These are phyloP conservation scores for Sarcoramphus papa DNA, from an alignment of 2,797 vertebrate species.

Conservation along the genomic window DNA sequence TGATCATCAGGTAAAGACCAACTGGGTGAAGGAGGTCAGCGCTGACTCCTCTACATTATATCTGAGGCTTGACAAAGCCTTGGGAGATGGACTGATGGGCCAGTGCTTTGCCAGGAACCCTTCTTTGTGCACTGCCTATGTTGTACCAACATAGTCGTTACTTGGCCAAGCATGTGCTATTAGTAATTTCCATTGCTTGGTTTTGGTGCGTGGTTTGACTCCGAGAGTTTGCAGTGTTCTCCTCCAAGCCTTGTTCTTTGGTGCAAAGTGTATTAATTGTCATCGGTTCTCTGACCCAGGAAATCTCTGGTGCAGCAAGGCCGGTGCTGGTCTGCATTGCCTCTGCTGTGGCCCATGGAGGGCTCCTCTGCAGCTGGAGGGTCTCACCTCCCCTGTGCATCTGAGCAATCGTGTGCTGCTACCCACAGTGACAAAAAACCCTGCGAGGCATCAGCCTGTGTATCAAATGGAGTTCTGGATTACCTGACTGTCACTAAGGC, in stretches of 20 bases:
- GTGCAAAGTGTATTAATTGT: neutral
- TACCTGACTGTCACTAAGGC: neutral
- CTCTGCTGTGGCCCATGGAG: rapidly evolving
- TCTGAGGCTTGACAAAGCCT: neutral
- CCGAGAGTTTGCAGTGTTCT: neutral
- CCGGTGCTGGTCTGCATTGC: neutral
- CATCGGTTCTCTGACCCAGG: rapidly evolving
- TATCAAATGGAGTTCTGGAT: neutral
- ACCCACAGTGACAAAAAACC: neutral
- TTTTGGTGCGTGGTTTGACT: neutral
- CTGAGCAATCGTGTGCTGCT: neutral
- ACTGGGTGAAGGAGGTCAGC: neutral
- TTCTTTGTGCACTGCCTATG: neutral
- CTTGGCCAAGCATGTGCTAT: rapidly evolving
- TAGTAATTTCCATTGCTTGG: neutral
- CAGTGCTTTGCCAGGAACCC: neutral
- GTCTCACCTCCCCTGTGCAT: neutral
- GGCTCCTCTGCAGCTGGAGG: neutral
- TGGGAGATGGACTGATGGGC: neutral
- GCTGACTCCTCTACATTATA: neutral
- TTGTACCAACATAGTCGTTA: neutral
- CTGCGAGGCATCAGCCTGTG: rapidly evolving
- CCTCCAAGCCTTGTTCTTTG: rapidly evolving
- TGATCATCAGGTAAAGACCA: neutral
- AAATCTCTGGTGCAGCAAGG: neutral